phyloP scores from a whole-genome alignment of 2,888 invertebrate genomes.

The Leucophenga montana region DNA sequence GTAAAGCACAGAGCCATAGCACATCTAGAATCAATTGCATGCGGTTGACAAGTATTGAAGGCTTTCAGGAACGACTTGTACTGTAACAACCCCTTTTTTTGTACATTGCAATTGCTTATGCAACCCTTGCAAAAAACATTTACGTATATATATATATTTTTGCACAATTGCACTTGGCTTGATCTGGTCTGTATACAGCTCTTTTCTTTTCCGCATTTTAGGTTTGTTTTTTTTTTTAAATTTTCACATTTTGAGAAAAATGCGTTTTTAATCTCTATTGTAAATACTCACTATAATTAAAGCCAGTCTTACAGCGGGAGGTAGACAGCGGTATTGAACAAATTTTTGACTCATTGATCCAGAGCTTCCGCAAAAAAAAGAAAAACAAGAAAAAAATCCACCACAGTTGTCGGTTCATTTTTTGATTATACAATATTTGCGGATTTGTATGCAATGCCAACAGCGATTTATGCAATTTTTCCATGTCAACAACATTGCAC shows the following conservation, averaged over 20 bases:
- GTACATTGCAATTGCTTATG: conserved; percentile 31
- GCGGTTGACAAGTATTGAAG: conserved; percentile 4
- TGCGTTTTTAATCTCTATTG: conserved; percentile 40
- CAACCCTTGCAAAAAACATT: conserved; percentile 23
- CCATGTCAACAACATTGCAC: neutral
- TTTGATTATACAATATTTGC: neutral
- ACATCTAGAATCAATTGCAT: conserved; percentile 12
- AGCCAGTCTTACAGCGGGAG: conserved; percentile 45
- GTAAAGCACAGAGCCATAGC: neutral
- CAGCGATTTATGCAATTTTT: conserved; percentile 19
- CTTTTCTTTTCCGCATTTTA: no score
- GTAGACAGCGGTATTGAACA: neutral
- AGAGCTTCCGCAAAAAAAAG: conserved; percentile 42
- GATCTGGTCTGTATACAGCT: neutral
- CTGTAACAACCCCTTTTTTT: conserved; percentile 6
- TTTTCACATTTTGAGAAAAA: conserved; percentile 15
- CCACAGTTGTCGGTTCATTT: neutral
- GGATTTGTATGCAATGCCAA: conserved; percentile 9
- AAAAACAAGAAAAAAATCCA: neutral
- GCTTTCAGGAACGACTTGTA: neutral
- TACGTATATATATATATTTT: neutral
- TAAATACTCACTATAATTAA: conserved; percentile 43
- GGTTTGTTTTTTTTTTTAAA: neutral
- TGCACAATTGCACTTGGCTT: conserved; percentile 40
- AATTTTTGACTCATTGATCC: conserved; percentile 56